These are phyloP conservation scores for Drosophila peninsularis DNA, from an alignment of 2,888 invertebrate genomes.

Conservation along the genomic window DNA sequence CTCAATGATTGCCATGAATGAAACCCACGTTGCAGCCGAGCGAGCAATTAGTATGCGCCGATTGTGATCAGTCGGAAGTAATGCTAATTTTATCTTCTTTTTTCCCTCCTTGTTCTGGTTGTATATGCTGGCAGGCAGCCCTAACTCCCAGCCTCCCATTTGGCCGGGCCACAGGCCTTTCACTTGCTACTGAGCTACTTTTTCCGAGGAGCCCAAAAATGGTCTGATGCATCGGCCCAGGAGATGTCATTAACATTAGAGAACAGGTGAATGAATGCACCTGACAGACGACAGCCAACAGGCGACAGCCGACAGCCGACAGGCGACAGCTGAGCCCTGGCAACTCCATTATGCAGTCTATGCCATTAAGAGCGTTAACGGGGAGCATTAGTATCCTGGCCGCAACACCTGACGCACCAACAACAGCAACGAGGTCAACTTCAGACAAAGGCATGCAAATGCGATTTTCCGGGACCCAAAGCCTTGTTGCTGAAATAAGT, in stretches of 20 bases:
- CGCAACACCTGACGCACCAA: conserved; percentile 69
- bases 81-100: conserved; percentile 77
- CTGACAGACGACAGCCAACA: conserved; percentile 13
- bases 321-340: conserved; percentile 20
- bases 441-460: conserved; percentile 79
- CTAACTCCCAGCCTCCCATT: conserved; percentile 13
- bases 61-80: conserved; percentile 84
- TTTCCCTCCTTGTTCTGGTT: neutral
- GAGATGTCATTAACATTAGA: conserved; percentile 76
- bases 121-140: conserved; percentile 7
- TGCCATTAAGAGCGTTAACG: conserved; percentile 72
- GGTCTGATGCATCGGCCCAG: conserved; percentile 71
- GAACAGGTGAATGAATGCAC: conserved; percentile 76
- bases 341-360: conserved; percentile 63
- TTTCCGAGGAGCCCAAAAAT: conserved; percentile 58
- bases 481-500: conserved; percentile 63
- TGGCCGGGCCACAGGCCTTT: conserved; percentile 47
- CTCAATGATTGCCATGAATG: conserved; percentile 80
- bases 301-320: neutral
- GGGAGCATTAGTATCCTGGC: conserved; percentile 68
- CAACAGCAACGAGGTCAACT: conserved; percentile 62
- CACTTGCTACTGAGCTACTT: conserved; percentile 59
- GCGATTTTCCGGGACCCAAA: conserved; percentile 45
- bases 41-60: conserved; percentile 84
- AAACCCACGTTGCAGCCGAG: conserved; percentile 54